A percentile compares a stretch with the other conserved stretches of the same genome.
phyloP scores from a whole-genome alignment of 2,888 invertebrate genomes.

The Acrobasis consociella region DNA sequence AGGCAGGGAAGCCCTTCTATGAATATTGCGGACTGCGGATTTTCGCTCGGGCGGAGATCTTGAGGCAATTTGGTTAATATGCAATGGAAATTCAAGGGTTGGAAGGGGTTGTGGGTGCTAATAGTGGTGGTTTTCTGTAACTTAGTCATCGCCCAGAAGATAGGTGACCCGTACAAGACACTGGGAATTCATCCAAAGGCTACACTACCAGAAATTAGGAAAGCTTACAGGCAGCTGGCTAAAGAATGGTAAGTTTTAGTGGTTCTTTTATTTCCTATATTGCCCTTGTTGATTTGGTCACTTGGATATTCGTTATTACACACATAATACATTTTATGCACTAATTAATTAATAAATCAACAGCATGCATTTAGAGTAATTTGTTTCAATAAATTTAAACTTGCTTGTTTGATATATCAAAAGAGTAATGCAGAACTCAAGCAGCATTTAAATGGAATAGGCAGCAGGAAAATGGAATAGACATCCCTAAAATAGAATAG shows the following conservation, averaged over 20 bases:
- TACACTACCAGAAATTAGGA: slow-evolving; percentile 91
- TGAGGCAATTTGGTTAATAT: slow-evolving; percentile 59
- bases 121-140: slow-evolving; percentile 51
- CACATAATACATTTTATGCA: too few relatives aligned
- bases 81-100: slow-evolving; percentile 72
- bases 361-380: too few relatives aligned
- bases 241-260: slow-evolving; percentile 90
- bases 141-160: slow-evolving; percentile 65
- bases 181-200: slow-evolving; percentile 90
- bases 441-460: too few relatives aligned
- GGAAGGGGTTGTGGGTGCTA: slow-evolving; percentile 61
- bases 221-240: slow-evolving; percentile 93
- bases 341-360: too few relatives aligned
- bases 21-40: slow-evolving; percentile 49
- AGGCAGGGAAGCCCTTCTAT: slow-evolving; percentile 52
- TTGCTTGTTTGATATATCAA: too few relatives aligned
- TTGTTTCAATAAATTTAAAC: too few relatives aligned
- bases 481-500: too few relatives aligned
- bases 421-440: too few relatives aligned
- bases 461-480: too few relatives aligned
- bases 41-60: slow-evolving; percentile 42
- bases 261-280: background rate
- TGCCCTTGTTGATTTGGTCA: too few relatives aligned
- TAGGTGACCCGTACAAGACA: slow-evolving; percentile 92
- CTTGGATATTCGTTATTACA: too few relatives aligned